Evolutionary conservation across 1,140 invertebrate genomes (phyloP).

Genomic region (Drosophila bifasciata): DNA sequence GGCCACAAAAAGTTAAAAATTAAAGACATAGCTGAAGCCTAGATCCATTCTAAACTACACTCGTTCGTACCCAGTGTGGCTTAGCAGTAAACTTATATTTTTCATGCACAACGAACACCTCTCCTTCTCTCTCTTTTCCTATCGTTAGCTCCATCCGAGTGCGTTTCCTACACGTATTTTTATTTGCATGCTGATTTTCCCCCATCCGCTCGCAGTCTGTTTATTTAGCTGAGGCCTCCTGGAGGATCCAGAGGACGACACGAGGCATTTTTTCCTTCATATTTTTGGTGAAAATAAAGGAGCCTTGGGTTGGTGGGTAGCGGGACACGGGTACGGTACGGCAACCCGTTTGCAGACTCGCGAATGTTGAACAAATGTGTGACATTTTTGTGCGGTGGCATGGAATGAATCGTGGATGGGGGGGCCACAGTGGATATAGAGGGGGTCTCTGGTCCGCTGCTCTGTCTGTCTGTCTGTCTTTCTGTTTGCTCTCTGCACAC

Average conservation of each 20-base stretch:
- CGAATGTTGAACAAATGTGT: slow-evolving; percentile 82
- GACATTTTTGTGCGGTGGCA: slow-evolving; percentile 73
- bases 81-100: neutral
- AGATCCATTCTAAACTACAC: no score
- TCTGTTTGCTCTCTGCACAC: slow-evolving; percentile 77
- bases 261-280: slow-evolving; percentile 3
- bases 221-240: slow-evolving; percentile 51
- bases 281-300: slow-evolving; percentile 11
- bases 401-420: slow-evolving; percentile 27
- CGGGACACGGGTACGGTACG: neutral
- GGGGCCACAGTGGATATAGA: slow-evolving; percentile 9
- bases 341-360: slow-evolving; percentile 64
- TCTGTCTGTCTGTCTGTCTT: slow-evolving; percentile 56
- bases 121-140: no score
- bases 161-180: slow-evolving; percentile 40
- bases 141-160: neutral
- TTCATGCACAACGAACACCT: neutral
- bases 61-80: neutral
- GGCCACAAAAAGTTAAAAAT: neutral
- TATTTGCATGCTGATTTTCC: slow-evolving; percentile 79
- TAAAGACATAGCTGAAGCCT: no score
- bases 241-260: slow-evolving; percentile 6
- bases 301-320: neutral
- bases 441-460: slow-evolving; percentile 36
- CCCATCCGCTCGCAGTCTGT: slow-evolving; percentile 66